Evolutionary conservation across 2,113 vertebrate species (phyloP).

Genomic region (Gallinago undulata): DNA sequence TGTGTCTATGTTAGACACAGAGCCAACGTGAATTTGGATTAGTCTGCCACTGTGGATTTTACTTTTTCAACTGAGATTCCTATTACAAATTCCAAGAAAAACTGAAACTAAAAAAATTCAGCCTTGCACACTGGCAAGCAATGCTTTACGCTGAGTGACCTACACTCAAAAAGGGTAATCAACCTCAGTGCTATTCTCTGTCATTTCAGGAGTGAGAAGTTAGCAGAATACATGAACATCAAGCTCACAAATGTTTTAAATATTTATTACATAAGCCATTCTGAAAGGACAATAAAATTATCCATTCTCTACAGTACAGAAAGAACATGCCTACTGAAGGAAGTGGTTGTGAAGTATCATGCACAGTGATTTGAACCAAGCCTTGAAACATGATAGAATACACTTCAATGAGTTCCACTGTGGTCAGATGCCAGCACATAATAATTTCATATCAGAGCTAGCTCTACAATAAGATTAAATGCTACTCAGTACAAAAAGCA

Average conservation of each 20-base stretch:
- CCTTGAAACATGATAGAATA: slow-evolving; percentile 24
- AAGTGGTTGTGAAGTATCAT: slow-evolving; percentile 1
- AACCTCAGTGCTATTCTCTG: neutral
- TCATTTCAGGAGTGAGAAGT: neutral
- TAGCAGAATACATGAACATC: neutral
- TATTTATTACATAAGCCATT: neutral
- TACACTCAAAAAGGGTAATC: neutral
- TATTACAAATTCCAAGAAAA: neutral
- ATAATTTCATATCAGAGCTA: slow-evolving; percentile 4
- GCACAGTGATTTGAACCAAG: neutral
- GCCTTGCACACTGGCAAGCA: neutral
- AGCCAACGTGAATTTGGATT: neutral
- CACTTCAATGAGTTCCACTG: neutral
- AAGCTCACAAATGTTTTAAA: neutral
- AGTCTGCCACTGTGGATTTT: neutral
- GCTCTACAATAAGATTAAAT: neutral
- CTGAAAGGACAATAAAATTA: neutral
- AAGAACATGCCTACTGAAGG: neutral
- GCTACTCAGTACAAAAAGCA: neutral
- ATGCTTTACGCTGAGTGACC: neutral
- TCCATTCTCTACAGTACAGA: neutral
- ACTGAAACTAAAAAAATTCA: neutral
- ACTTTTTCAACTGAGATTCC: neutral
- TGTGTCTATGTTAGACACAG: neutral
- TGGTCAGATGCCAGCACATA: slow-evolving; percentile 1